Base-by-base conservation (phyloP, 2,888 invertebrate species). In the Agrypnus murinus region DNA sequence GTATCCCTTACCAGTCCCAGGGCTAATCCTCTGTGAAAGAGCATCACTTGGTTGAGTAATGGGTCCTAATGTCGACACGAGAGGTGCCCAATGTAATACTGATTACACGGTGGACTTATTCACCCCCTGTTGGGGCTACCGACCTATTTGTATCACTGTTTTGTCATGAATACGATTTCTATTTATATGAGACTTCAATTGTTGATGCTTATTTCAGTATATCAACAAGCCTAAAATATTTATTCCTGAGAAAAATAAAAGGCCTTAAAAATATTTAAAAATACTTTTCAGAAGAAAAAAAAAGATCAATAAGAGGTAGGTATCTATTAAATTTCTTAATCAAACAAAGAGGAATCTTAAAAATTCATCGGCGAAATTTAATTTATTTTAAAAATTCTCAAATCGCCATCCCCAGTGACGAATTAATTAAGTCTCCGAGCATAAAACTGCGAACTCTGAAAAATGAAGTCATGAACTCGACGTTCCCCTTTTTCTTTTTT, bases 341-440 rank as follows among this genome's bases (percentile, higher is more conserved):
- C 71, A 64, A 57, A 67, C 43, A 68, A 58, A 69, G 46, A 80
- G 79, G 77, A 82, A 83, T 81, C 78, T 81, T 78, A 80, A 81
- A 82, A 83, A 84, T 84, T 81, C 82, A 81, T 82, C 77, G 82
- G 67, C 59, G 66, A 72, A 76, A 75, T 74, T 74, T 77, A 82
- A 83, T 83, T 83, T 84, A 84, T 83, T 83, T 80, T 79, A 82
- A 82, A 83, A 82, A 80, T 77, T 69, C 70, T 72, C 71, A 69
- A 69, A 68, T 71, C 69, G 71, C 76, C 69, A 81, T 79, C 79
- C 83, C 82, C 78, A 80, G 84, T 83, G 84, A 84, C 84, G 84
- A 84, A 84, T 85, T 86, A 86, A 86, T 86, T 86, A 86, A 85
- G 84, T 84, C 82, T 72, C 77, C 74, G 79, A 78, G 79, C 81